Evolutionary conservation across 1,140 invertebrate genomes (phyloP), one percentile per base, ranked within the genome.

Genomic region (Neuroterus valhalla): DNA sequence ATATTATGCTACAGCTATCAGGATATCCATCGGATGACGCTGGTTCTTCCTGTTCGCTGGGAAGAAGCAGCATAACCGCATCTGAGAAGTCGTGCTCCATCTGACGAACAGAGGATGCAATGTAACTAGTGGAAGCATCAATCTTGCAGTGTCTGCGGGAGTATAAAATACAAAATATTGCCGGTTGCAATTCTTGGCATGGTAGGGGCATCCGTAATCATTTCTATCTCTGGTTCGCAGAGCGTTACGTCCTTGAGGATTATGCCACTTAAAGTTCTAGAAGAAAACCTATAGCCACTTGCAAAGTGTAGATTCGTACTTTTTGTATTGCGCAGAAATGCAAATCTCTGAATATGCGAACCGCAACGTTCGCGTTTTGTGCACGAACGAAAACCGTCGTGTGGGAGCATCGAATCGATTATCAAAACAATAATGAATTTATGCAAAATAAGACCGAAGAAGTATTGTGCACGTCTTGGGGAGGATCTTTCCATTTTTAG

Each of bases 11-110:
- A n/a, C n/a, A n/a, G n/a, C n/a, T 42, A 70, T 52, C 46, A 52
- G 69, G 21, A 50, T 70, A 38, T 52, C 26, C 23, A 48, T 66
- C 38, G 69, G 21, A 17, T 42, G 23, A n/a, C 10, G 26, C n/a
- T 42, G 21, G 48, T 19, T 31, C 42, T 68, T 17, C 43, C 55
- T 11, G 26, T 2, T 55, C 44, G 66, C 23, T 38, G 14, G 43
- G 21, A 70, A 42, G 45, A 19, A 55, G 31, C 45, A 12, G 66
- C 38, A 45, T 23, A 43, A 14, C 38, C 26, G 12, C 43, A 52
- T 62, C 50, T 71, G 26, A 70, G 26, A 48, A 70, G n/a, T 38
- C 68, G 68, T 38, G n/a, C n/a, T 38, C 31, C 44, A 68, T 68
- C 55, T 62, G 55, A 62, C n/a, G 55, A 23, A 62, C 55, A 14